These are phyloP conservation scores for Tor tambroides DNA, from an alignment of 2,113 vertebrate species.

Conservation along the genomic window DNA sequence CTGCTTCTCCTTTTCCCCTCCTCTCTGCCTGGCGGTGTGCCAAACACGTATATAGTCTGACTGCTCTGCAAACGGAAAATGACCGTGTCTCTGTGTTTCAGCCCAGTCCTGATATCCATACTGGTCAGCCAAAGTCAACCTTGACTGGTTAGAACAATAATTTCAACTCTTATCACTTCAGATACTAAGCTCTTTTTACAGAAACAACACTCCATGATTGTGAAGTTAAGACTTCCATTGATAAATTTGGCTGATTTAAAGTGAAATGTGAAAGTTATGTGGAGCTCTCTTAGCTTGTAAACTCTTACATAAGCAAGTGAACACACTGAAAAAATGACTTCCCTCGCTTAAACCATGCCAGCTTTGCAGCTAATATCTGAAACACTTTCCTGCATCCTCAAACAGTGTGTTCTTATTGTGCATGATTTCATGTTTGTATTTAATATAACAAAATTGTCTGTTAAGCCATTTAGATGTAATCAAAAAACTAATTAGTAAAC, in stretches of 20 bases:
- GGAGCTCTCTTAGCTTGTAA: conserved; percentile 4
- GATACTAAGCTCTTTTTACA: neutral
- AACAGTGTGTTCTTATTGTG: conserved; percentile 20
- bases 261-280: conserved; percentile 9
- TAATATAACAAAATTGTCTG: neutral
- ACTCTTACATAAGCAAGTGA: conserved; percentile 40
- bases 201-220: neutral
- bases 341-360: conserved; percentile 15
- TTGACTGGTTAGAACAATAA: conserved; percentile 12
- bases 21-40: conserved; percentile 35
- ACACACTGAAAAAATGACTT: conserved; percentile 40
- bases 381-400: conserved; percentile 36
- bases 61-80: conserved; percentile 30
- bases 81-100: conserved; percentile 30
- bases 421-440: no score
- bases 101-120: conserved; percentile 1
- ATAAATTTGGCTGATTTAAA: neutral
- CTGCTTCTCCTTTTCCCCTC: conserved; percentile 20
- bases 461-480: neutral
- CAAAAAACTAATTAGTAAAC: neutral
- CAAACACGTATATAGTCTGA: conserved; percentile 47
- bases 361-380: conserved; percentile 9
- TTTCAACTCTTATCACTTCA: conserved; percentile 13
- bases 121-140: conserved; percentile 27
- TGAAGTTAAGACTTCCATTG: neutral